Evolutionary conservation across 2,888 invertebrate species (phyloP).

Genomic region (Deilephila elpenor): DNA sequence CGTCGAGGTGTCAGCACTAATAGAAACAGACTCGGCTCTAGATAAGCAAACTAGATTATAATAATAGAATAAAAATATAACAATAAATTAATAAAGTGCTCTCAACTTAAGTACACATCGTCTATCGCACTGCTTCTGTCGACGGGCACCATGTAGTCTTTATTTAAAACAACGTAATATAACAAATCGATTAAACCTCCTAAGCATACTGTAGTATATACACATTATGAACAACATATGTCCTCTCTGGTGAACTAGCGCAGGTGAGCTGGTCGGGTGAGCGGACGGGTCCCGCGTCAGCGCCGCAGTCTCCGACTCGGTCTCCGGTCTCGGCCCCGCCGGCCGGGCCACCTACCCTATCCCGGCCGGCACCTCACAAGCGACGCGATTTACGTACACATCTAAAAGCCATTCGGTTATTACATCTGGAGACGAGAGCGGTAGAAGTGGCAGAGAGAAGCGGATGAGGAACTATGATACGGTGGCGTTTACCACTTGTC

Average conservation of each 20-base stretch:
- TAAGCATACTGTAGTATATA: conserved; percentile 84
- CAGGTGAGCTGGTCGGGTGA: conserved; percentile 59
- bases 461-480: conserved; percentile 79
- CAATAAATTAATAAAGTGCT: conserved; percentile 83
- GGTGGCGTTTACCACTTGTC: conserved; percentile 87
- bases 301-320: conserved; percentile 40
- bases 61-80: conserved; percentile 81
- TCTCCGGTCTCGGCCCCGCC: conserved; percentile 35
- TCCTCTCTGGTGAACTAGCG: conserved; percentile 76
- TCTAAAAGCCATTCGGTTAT: conserved; percentile 66
- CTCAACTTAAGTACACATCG: conserved; percentile 84
- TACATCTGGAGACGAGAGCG: conserved; percentile 74
- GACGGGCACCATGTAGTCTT: conserved; percentile 85
- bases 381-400: conserved; percentile 56
- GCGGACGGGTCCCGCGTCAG: conserved; percentile 44
- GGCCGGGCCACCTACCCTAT: conserved; percentile 43
- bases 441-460: conserved; percentile 79
- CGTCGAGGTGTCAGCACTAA: conserved; percentile 84
- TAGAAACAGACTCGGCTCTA: conserved; percentile 82
- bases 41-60: conserved; percentile 83
- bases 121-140: conserved; percentile 82
- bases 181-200: conserved; percentile 83
- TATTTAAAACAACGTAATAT: conserved; percentile 82
- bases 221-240: conserved; percentile 81
- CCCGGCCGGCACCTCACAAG: conserved; percentile 42